Base-by-base conservation (phyloP, 2,113 vertebrate genomes). In the Lepidothrix coronata region DNA sequence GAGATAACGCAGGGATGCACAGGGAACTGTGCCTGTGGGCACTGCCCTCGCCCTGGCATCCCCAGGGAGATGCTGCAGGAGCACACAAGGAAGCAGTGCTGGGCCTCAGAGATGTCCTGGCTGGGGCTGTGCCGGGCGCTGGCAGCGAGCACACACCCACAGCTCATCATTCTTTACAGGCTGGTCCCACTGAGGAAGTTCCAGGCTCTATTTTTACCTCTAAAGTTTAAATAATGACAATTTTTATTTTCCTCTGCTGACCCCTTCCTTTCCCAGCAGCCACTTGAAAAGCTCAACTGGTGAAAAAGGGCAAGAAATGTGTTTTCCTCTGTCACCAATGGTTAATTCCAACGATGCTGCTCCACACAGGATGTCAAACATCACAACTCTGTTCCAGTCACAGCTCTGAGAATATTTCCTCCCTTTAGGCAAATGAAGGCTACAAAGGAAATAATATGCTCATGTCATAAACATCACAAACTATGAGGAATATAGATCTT, bases 401-500 rank as follows among this genome's bases (percentile, higher is more conserved):
- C 75, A 72, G 80, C 83, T 81, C 82, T 70, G 43, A 81, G 86
- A 85, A 46, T 27, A 30, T 58, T 72, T 76, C 76, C 89, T 72
- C 92, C 75, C 86, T 87, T 65, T 20, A 94, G 88, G 87, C 62
- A 93, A 87, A 85, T 17, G 49, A 95, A 92, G 7, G 49, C 91
- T 88, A 96, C 93, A 92, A 94, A 88, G 89, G 67, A 93, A 93
- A 91, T 63, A 78, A 59, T 43, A 88, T 3, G 65, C 71, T 93
- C 72, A 43, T 68, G 91, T 92, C 86, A 92, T 68, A 92, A 91
- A 94, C 93, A 95, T 24, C 95, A 96, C 95, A 94, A 89, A 88
- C 80, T 35, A 62, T 84, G 77, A 87, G 80, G 88, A 91, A 68
- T 91, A 96, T 7, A 89, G 83, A 95, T 97, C 96, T 97, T 96